Evolutionary conservation across 2,797 vertebrate genomes (phyloP).

Genomic region (Sebastes wilsoni): DNA sequence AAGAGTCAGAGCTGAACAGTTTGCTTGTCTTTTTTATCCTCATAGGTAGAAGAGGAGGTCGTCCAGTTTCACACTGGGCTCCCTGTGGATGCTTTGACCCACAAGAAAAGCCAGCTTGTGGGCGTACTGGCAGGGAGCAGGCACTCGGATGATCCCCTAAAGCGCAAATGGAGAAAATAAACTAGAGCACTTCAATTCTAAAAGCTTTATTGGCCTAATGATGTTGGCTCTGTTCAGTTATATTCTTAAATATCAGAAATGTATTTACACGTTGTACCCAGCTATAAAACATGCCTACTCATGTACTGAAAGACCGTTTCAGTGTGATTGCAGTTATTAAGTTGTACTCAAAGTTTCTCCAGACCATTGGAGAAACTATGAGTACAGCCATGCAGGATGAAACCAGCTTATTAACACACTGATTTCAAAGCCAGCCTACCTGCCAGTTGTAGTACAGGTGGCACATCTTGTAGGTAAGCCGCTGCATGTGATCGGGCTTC

Average conservation of each 20-base stretch:
- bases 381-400: not conserved
- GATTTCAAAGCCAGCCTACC: conserved; percentile 72
- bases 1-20: not conserved
- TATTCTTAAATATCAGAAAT: not conserved
- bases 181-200: not conserved
- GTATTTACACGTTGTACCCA: not conserved
- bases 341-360: not conserved
- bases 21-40: not conserved
- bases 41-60: conserved; percentile 91
- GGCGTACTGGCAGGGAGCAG: conserved; percentile 96
- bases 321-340: not conserved
- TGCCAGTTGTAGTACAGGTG: conserved; percentile 99
- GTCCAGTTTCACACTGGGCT: conserved; percentile 85
- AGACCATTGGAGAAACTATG: not conserved
- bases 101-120: conserved; percentile 97
- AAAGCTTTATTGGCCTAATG: not conserved
- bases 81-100: conserved; percentile 92
- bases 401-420: not conserved
- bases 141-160: conserved; percentile 92
- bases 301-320: not conserved
- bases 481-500: conserved; percentile 95
- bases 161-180: not conserved
- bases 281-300: not conserved
- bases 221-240: not conserved
- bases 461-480: conserved; percentile 96